Evolutionary conservation across 1,140 invertebrate genomes (phyloP), one percentile per base, ranked within the genome.

Genomic region (Ladona fulva): DNA sequence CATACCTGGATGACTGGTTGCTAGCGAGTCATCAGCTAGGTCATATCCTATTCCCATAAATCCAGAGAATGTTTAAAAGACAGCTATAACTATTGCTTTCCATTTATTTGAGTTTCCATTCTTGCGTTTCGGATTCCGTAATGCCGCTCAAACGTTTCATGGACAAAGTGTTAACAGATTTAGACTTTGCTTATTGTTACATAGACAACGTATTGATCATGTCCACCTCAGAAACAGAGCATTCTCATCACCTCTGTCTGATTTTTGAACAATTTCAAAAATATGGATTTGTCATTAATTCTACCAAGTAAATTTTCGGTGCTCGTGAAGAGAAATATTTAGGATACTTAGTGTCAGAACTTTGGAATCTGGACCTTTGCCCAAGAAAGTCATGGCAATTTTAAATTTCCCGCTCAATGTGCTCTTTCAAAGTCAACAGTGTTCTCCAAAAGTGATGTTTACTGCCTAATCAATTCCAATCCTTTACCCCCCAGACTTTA

Each of bases 121-220:
- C 42, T 42, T 42, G 22, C 22, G 16, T 22, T 77, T 77, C 77
- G 86, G 87, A 19, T 80, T 88, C 29, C 78, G 80, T 24, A 87
- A 86, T 80, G 86, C 86, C 11, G 83, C 83, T 7, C 83, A 86
- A 88, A 81, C 78, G 14, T 80, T n/a, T n/a, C n/a, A n/a, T n/a
- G n/a, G n/a, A n/a, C n/a, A n/a, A n/a, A n/a, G n/a, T 84, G 1
- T 78, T 86, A 14, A 77, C 83, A 29, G 84, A 81, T 11, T 42
- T 82, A 22, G 80, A 82, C 19, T 85, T 82, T 77, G 75, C 74
- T 5, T 86, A 81, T 73, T 73, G 78, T 42, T 85, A 83, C 74
- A 80, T 85, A 3, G 84, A 85, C 77, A 83, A 85, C 77, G 79
- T 85, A 11, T 75, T 86, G 0, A 77, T 86, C 16, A 82, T 79